phyloP scores from a whole-genome alignment of 2,113 vertebrate species.

The Embiotoca jacksoni region DNA sequence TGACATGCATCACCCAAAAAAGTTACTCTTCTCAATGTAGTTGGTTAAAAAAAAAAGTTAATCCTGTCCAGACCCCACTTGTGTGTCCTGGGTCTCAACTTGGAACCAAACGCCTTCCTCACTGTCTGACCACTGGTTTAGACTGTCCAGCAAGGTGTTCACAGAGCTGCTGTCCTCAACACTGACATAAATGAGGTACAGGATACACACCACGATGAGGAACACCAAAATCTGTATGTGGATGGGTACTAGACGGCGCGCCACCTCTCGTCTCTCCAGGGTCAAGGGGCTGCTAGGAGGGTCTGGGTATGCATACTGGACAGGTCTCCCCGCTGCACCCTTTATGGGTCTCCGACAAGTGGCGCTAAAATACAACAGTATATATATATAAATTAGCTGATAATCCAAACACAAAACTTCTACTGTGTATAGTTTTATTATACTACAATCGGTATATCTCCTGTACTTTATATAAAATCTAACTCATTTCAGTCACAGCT shows the following conservation, averaged over 20 bases:
- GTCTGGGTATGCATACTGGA: conserved; percentile 78
- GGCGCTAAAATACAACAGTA: conserved; percentile 67
- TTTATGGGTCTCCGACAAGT: conserved; percentile 78
- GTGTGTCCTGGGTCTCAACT: conserved; percentile 25
- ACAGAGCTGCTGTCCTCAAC: conserved; percentile 70
- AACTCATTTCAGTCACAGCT: background rate
- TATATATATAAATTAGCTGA: background rate
- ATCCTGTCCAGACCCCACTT: conserved; percentile 31
- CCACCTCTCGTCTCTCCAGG: conserved; percentile 59
- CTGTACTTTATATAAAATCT: background rate
- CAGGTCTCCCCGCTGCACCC: conserved; percentile 84
- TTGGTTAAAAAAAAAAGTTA: conserved; percentile 13
- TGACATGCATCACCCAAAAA: conserved; percentile 7
- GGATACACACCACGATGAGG: conserved; percentile 74
- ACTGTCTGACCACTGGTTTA: conserved; percentile 23
- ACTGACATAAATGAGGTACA: conserved; percentile 80
- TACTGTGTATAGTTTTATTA: background rate
- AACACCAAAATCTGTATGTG: conserved; percentile 81
- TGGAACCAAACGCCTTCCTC: conserved; percentile 19
- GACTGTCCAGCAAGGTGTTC: conserved; percentile 49
- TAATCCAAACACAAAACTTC: background rate
- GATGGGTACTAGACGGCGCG: conserved; percentile 69
- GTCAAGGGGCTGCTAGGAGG: conserved; percentile 67
- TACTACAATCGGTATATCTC: background rate
- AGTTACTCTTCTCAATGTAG: background rate